Evolutionary conservation across 1,140 invertebrate genomes (phyloP).

Genomic region (Ceratoteleas bidentatus): DNA sequence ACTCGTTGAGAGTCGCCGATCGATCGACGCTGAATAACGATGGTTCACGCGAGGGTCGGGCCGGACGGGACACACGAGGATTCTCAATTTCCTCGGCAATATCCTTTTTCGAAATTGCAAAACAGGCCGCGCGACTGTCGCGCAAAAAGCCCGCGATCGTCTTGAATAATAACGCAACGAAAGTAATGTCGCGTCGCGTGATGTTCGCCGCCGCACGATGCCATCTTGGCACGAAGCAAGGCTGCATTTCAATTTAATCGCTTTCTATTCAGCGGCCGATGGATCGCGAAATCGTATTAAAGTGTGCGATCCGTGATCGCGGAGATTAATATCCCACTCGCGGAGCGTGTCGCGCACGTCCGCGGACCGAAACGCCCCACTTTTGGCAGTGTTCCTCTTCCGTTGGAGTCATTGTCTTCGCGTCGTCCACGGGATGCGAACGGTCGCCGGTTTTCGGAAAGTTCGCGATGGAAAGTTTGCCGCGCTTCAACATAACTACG

Average conservation of each 20-base stretch:
- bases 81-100: constrained; percentile 51
- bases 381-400: constrained; percentile 8
- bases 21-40: constrained; percentile 57
- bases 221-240: constrained; percentile 38
- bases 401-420: neutral
- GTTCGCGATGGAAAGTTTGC: neutral
- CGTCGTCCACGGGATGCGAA: neutral
- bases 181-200: constrained; percentile 41
- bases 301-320: constrained; percentile 35
- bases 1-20: constrained; percentile 54
- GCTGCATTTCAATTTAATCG: constrained; percentile 53
- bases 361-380: constrained; percentile 6
- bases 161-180: constrained; percentile 38
- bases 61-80: constrained; percentile 20
- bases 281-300: constrained; percentile 46
- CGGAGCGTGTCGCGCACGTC: constrained; percentile 7
- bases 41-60: constrained; percentile 27
- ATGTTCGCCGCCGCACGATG: constrained; percentile 26
- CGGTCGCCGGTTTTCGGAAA: neutral
- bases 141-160: constrained; percentile 14
- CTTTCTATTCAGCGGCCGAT: constrained; percentile 51
- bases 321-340: constrained; percentile 38
- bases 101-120: constrained; percentile 48
- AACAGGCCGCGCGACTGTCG: constrained; percentile 31
- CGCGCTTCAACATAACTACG: neutral